Base-by-base conservation (phyloP, 2,113 vertebrate genomes). In the Sorex araneus region DNA sequence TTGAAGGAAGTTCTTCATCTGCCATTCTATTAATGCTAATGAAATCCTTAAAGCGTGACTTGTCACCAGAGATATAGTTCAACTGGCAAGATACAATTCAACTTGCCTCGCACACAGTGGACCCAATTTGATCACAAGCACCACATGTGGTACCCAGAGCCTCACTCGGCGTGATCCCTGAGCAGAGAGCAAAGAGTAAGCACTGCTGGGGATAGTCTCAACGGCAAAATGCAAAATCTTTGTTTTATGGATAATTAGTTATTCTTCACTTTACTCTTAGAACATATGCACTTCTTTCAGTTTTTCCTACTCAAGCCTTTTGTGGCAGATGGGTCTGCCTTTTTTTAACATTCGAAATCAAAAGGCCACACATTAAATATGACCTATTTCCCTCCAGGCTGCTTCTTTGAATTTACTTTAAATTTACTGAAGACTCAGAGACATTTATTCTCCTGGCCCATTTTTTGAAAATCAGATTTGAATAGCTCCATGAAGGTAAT, bases 401-500 rank as follows among this genome's bases (percentile, higher is more conserved):
- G 28, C 10, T 82, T 4, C 57, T 83, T 57, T 23, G 36, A 91
- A n/a, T 50, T 87, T 66, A 66, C 10, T 67, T 23, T 60, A 60
- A 60, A 60, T 60, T 60, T 60, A 3, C 18, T 60, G 32, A 2
- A n/a, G 18, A 81, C 13, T 19, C 28, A 66, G 64, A 63, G 7
- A 60, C 18, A 82, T 89, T 81, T 84, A 73, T 73, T 81, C 54
- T 83, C 32, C 3, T 32, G 23, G 3, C 40, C 10, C 63, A 40
- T 8, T 91, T 78, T 82, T 40, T 23, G 75, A 92, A 89, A 75
- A 74, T 66, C 81, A 34, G 1, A 84, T 47, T 87, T 79, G 69
- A 89, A 57, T 10, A 87, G 3, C 3, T 57, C 30, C 4, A 21
- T 64, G 21, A 82, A 75, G 9, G 15, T 78, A 86, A 86, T 83